These are phyloP conservation scores for Distichodus sexfasciatus DNA, from an alignment of 2,797 vertebrate genomes.

Conservation along the genomic window DNA sequence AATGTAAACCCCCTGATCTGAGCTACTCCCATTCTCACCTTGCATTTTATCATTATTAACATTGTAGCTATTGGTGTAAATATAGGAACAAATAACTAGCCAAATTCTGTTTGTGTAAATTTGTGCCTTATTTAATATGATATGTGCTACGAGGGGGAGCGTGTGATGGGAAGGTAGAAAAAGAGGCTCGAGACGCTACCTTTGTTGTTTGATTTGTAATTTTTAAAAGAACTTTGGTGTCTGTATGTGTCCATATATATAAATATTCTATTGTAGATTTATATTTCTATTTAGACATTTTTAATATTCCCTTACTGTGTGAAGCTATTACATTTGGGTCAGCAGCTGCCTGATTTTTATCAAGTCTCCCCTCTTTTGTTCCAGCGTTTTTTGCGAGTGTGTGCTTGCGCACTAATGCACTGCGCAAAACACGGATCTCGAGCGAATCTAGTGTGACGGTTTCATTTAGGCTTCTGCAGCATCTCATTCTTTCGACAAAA, in stretches of 20 bases:
- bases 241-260: constrained; percentile 65
- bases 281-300: constrained; percentile 55
- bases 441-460: background rate
- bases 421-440: constrained; percentile 16
- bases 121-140: constrained; percentile 87
- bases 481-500: background rate
- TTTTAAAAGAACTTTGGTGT: constrained; percentile 56
- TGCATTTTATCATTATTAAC: constrained; percentile 67
- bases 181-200: constrained; percentile 67
- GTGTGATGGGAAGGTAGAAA: constrained; percentile 54
- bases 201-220: constrained; percentile 68
- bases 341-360: constrained; percentile 53
- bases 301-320: constrained; percentile 65
- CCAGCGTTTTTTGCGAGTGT: constrained; percentile 8
- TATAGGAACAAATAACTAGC: constrained; percentile 84
- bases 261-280: constrained; percentile 66
- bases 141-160: constrained; percentile 68
- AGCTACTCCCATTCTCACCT: constrained; percentile 34
- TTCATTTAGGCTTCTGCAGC: background rate
- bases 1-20: constrained; percentile 24
- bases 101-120: constrained; percentile 87
- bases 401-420: constrained; percentile 27
- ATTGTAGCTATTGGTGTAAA: constrained; percentile 81
- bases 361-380: constrained; percentile 47
- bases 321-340: constrained; percentile 42